These are phyloP conservation scores for Pasiphila rectangulata DNA, from an alignment of 2,888 invertebrate species.

Conservation along the genomic window DNA sequence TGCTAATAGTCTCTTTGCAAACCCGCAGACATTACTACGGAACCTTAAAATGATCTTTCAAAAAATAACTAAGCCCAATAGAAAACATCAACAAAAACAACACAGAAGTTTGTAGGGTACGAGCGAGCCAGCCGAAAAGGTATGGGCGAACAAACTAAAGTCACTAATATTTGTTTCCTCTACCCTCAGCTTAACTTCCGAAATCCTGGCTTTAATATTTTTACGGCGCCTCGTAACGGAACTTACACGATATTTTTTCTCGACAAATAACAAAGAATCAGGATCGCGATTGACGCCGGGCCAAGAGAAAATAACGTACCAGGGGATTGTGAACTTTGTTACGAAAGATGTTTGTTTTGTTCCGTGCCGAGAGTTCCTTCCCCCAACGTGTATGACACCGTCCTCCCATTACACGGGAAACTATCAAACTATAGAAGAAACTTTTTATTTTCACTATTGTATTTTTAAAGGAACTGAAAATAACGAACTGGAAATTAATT, in stretches of 20 bases:
- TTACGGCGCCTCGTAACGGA: slow-evolving; percentile 26
- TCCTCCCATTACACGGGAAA: background rate
- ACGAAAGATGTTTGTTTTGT: slow-evolving; percentile 31
- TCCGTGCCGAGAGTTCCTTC: slow-evolving; percentile 16
- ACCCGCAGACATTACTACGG: too few species aligned
- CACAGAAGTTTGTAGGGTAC: too few species aligned
- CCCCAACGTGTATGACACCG: slow-evolving; percentile 16
- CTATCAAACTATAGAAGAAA: too few species aligned
- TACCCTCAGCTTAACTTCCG: slow-evolving; percentile 14
- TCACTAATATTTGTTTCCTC: background rate
- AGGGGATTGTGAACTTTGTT: slow-evolving; percentile 27
- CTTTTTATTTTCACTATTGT: too few species aligned
- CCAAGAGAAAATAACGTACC: slow-evolving; percentile 2
- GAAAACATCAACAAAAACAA: too few species aligned
- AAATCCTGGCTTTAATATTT: slow-evolving; percentile 29
- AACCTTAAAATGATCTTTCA: too few species aligned
- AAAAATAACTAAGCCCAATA: too few species aligned
- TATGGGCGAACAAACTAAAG: background rate
- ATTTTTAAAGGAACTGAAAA: too few species aligned
- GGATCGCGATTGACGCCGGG: slow-evolving; percentile 27
- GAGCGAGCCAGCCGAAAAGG: too few species aligned
- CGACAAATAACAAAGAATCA: slow-evolving; percentile 32
- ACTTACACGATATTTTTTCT: slow-evolving; percentile 30
- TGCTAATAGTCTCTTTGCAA: too few species aligned
- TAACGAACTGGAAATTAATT: too few species aligned